A percentile compares a stretch with the other conserved stretches of the same genome.
Conservation (phyloP, 2,113 vertebrate genomes). For the Mus pahari region DNA sequence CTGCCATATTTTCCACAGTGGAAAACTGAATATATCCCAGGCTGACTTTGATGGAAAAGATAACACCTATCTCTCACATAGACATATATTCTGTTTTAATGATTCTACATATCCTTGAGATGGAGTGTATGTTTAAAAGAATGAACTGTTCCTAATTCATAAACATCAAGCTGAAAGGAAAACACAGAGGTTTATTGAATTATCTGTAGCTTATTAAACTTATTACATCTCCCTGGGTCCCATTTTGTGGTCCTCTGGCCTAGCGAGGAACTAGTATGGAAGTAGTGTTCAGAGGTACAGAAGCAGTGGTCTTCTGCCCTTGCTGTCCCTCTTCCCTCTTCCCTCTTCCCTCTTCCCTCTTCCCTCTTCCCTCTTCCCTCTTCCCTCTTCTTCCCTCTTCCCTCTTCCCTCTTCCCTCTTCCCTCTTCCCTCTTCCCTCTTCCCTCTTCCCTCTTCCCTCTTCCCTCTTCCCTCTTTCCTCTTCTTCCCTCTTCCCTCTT, state of each 20-base stretch:
- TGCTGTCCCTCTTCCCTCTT: background rate
- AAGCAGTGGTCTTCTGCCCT: no score
- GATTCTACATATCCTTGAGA: slow-evolving; percentile 42
- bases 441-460: no score
- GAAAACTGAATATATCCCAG: slow-evolving; percentile 66
- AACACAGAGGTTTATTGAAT: background rate
- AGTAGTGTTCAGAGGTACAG: background rate
- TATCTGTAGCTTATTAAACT: background rate
- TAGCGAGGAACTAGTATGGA: background rate
- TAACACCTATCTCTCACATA: slow-evolving; percentile 49
- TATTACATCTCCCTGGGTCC: background rate
- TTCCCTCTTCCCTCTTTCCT: no score
- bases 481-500: accelerated
- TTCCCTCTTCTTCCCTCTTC: no score
- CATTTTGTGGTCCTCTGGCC: background rate
- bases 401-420: no score
- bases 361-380: background rate
- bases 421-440: no score
- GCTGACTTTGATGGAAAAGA: slow-evolving; percentile 64
- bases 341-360: no score
- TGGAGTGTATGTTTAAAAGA: slow-evolving; percentile 50
- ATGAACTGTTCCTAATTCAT: slow-evolving; percentile 45
- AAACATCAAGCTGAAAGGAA: background rate
- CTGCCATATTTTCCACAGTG: slow-evolving; percentile 49
- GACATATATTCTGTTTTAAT: slow-evolving; percentile 52